Evolutionary conservation across 2,888 invertebrate species (phyloP).

Genomic region (Apomyelois bistriatella): DNA sequence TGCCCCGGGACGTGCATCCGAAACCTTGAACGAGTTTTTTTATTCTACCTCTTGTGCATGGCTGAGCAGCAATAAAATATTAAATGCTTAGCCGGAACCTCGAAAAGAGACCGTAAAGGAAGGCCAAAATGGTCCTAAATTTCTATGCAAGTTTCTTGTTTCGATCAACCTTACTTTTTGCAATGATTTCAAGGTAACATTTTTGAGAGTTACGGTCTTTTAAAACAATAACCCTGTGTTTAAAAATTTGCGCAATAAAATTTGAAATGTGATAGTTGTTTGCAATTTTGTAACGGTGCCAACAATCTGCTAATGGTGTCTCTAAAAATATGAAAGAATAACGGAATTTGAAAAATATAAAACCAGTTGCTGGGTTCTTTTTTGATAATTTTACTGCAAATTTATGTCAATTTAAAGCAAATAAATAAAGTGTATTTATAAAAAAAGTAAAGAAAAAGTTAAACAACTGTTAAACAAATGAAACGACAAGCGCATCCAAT

Average conservation of each 20-base stretch:
- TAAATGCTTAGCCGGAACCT: conserved; percentile 54
- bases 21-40: conserved; percentile 66
- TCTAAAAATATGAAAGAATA: conserved; percentile 28
- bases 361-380: too few species aligned
- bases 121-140: conserved; percentile 60
- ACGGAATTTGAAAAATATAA: not conserved
- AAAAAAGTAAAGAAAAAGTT: too few species aligned
- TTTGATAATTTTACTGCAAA: too few species aligned
- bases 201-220: conserved; percentile 30
- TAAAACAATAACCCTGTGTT: conserved; percentile 31
- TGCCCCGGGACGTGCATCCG: conserved; percentile 74
- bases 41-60: conserved; percentile 63
- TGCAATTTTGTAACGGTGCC: conserved; percentile 40
- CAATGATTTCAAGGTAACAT: conserved; percentile 61
- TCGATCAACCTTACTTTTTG: conserved; percentile 59
- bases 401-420: too few species aligned
- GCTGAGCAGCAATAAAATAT: conserved; percentile 73
- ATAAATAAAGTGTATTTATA: too few species aligned
- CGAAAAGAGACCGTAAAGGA: conserved; percentile 60
- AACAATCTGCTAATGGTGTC: conserved; percentile 37
- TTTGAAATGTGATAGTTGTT: conserved; percentile 32
- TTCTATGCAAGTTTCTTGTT: conserved; percentile 69
- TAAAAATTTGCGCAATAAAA: conserved; percentile 35
- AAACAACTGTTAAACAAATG: too few species aligned
- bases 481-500: not conserved